Conservation (phyloP, 2,888 invertebrate genomes). For the Acholoe squamosa region DNA sequence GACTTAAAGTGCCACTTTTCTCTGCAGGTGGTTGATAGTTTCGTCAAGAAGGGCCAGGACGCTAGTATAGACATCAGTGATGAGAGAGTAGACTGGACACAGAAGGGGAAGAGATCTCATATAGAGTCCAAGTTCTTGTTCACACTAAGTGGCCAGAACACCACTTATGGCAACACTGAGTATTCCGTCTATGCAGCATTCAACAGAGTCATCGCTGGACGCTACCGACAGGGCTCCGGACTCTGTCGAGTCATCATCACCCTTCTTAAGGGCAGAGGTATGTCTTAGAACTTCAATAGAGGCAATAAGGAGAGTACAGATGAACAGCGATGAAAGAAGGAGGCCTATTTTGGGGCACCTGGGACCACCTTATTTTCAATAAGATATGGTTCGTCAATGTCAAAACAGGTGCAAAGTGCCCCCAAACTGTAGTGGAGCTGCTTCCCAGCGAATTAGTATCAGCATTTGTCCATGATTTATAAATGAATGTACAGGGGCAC, state of each 20-base stretch:
- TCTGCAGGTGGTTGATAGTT: slow-evolving; percentile 74
- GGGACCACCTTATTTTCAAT: too few species aligned
- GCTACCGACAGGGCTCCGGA: slow-evolving; percentile 78
- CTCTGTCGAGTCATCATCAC: slow-evolving; percentile 74
- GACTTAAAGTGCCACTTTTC: too few species aligned
- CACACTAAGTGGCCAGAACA: slow-evolving; percentile 76
- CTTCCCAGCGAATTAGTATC: too few species aligned
- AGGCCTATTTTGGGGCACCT: too few species aligned
- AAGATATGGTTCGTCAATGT: too few species aligned
- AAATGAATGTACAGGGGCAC: too few species aligned
- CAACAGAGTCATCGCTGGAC: slow-evolving; percentile 80
- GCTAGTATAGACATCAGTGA: slow-evolving; percentile 72
- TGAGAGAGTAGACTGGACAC: slow-evolving; percentile 77
- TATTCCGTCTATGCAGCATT: slow-evolving; percentile 78
- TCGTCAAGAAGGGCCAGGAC: slow-evolving; percentile 76
- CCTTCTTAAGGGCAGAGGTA: slow-evolving; percentile 64
- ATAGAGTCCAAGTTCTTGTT: slow-evolving; percentile 79
- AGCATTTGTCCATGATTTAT: too few species aligned
- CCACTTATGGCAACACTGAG: slow-evolving; percentile 75
- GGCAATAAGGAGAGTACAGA: too few species aligned
- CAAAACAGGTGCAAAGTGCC: too few species aligned
- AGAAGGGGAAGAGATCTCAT: slow-evolving; percentile 74
- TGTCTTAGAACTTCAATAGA: too few species aligned
- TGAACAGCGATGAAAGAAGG: too few species aligned
- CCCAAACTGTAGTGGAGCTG: too few species aligned